These are phyloP conservation scores for Mallotus villosus DNA, from an alignment of 2,797 vertebrate species.

Conservation along the genomic window DNA sequence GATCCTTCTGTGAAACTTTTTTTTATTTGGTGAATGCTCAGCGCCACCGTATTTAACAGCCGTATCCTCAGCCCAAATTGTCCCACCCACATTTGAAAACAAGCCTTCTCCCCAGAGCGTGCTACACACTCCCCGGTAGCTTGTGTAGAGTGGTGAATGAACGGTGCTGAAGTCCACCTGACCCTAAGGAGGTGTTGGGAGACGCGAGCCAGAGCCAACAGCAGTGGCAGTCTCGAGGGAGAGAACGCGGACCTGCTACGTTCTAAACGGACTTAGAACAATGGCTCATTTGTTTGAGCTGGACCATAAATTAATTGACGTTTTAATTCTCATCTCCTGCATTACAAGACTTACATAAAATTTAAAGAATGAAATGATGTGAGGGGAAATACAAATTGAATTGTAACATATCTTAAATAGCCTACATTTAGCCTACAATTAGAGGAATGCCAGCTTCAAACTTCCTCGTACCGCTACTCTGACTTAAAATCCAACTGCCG, in stretches of 20 bases:
- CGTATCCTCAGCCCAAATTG: no score
- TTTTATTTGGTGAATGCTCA: no score
- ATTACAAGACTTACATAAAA: not conserved
- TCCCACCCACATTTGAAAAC: not conserved
- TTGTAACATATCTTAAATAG: no score
- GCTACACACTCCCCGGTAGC: not conserved
- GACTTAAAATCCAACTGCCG: no score
- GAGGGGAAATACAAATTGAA: no score
- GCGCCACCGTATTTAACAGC: no score
- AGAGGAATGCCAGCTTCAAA: no score
- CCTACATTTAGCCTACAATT: no score
- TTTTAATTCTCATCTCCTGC: not conserved
- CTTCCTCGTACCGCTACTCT: no score
- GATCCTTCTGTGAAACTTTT: no score
- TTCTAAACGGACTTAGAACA: slow-evolving; percentile 3
- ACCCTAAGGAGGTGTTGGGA: slow-evolving; percentile 49
- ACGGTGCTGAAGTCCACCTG: slow-evolving; percentile 45
- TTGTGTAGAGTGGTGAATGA: slow-evolving; percentile 19
- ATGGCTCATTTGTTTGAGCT: slow-evolving; percentile 19
- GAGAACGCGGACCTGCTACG: slow-evolving; percentile 21
- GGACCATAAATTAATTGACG: not conserved
- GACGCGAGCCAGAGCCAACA: slow-evolving; percentile 46
- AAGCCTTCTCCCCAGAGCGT: not conserved
- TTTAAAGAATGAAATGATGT: not conserved
- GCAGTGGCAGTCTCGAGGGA: not conserved